Percentiles rank a stretch among this genome's conserved stretches.
Conservation (phyloP, 2,797 vertebrate species). For the Decapterus maruadsi region DNA sequence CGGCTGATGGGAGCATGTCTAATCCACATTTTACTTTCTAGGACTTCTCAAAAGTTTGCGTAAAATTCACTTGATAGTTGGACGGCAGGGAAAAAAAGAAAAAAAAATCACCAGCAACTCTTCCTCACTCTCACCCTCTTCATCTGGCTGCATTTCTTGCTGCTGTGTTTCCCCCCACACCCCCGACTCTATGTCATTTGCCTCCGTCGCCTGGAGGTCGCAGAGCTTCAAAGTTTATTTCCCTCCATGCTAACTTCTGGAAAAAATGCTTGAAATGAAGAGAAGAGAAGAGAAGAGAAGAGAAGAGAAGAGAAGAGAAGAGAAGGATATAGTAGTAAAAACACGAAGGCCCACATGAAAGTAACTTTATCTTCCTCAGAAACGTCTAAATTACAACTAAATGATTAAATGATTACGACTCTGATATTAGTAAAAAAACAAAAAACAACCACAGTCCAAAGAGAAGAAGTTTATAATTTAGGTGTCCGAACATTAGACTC, state of each 20-base stretch:
- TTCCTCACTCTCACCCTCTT: constrained; percentile 40
- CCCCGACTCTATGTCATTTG: constrained; percentile 57
- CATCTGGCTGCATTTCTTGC: constrained; percentile 61
- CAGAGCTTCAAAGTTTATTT: constrained; percentile 85
- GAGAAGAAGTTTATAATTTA: too few relatives aligned
- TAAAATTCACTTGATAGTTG: constrained; percentile 77
- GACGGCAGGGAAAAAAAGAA: constrained; percentile 56
- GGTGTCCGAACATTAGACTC: too few relatives aligned
- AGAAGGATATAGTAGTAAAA: too few relatives aligned
- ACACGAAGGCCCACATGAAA: background rate
- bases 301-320: background rate
- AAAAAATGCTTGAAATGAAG: constrained; percentile 71
- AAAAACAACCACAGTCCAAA: too few relatives aligned
- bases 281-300: constrained; percentile 27
- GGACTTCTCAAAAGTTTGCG: constrained; percentile 73
- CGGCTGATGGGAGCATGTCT: constrained; percentile 41
- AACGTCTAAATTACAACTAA: too few relatives aligned
- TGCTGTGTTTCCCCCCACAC: constrained; percentile 32
- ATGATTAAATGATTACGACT: too few relatives aligned
- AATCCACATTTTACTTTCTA: constrained; percentile 73
- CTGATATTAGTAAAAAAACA: too few relatives aligned
- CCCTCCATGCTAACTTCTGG: constrained; percentile 71
- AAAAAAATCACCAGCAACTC: constrained; percentile 57
- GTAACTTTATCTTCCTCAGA: too few relatives aligned
- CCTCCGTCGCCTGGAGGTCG: constrained; percentile 83